Evolutionary conservation across 35 echinoderm and acorn worm species (phyloP).

Genomic region (Ptychodera flava): DNA sequence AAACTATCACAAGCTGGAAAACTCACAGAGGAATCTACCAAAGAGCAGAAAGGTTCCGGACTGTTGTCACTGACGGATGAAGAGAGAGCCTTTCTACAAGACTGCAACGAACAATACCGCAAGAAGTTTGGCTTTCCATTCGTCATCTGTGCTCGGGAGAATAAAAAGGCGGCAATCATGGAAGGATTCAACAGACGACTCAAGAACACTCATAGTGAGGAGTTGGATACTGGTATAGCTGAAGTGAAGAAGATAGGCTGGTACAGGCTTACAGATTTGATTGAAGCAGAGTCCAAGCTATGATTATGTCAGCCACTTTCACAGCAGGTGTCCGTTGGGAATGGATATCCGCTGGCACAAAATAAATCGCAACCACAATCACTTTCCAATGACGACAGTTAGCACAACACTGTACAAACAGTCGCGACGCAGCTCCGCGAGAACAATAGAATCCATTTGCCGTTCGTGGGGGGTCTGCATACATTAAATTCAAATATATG

Average conservation of each 20-base stretch:
- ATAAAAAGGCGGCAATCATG: slow-evolving; percentile 36
- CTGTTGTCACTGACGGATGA: slow-evolving; percentile 27
- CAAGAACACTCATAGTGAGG: slow-evolving; percentile 20
- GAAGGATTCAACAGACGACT: slow-evolving; percentile 25
- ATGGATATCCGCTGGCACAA: too few relatives aligned
- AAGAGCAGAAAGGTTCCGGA: slow-evolving; percentile 39
- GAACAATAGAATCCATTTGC: too few relatives aligned
- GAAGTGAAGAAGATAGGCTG: slow-evolving; percentile 65
- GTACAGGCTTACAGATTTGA: slow-evolving; percentile 28
- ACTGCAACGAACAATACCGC: slow-evolving; percentile 32
- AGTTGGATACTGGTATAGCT: slow-evolving; percentile 25
- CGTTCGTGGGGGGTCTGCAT: too few relatives aligned
- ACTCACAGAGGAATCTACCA: slow-evolving; percentile 38
- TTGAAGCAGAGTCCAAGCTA: too few relatives aligned
- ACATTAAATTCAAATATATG: too few relatives aligned
- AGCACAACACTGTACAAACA: too few relatives aligned
- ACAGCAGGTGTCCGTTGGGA: too few relatives aligned
- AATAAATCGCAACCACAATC: too few relatives aligned
- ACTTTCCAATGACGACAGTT: too few relatives aligned
- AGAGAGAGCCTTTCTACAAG: slow-evolving; percentile 13
- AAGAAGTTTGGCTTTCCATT: slow-evolving; percentile 58
- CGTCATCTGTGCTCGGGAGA: slow-evolving; percentile 58
- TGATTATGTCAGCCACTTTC: too few relatives aligned
- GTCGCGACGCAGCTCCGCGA: too few relatives aligned
- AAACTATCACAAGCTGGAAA: slow-evolving; percentile 22